Conservation (phyloP, 2,888 invertebrate genomes). For the Hetaerina titia region DNA sequence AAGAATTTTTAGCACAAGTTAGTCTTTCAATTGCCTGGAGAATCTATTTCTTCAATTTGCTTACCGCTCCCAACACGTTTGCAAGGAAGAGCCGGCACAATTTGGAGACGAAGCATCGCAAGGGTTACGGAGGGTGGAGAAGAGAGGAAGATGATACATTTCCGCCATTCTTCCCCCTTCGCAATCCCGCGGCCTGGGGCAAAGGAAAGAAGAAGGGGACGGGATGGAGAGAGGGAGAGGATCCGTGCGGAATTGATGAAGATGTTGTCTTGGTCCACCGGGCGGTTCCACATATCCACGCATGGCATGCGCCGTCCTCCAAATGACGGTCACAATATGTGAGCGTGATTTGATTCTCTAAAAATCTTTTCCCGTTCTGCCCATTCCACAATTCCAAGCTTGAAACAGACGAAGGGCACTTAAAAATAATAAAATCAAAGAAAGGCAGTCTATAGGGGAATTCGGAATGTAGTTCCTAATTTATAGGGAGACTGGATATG, state of each 20-base stretch:
- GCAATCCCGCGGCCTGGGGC: background rate
- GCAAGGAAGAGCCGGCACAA: background rate
- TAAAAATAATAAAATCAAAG: conserved; percentile 43
- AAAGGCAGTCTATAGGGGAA: background rate
- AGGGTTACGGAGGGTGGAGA: background rate
- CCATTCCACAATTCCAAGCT: background rate
- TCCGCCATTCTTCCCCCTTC: background rate
- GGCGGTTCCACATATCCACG: conserved; percentile 45
- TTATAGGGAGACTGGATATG: background rate
- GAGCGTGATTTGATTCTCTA: conserved; percentile 59
- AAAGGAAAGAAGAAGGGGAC: background rate
- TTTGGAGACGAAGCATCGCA: background rate
- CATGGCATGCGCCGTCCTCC: conserved; percentile 54
- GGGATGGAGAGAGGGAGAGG: background rate
- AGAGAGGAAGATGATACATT: background rate
- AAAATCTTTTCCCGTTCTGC: background rate
- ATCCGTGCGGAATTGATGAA: conserved; percentile 64
- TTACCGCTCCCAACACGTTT: background rate
- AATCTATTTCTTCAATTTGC: background rate
- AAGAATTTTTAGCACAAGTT: background rate
- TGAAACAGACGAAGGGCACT: background rate
- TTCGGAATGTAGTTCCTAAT: conserved; percentile 13
- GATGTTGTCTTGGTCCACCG: conserved; percentile 58
- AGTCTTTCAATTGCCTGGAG: background rate
- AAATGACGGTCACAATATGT: conserved; percentile 38